phyloP scores from a whole-genome alignment of 2,888 invertebrate species.

The Heteromyza rotundicornis region DNA sequence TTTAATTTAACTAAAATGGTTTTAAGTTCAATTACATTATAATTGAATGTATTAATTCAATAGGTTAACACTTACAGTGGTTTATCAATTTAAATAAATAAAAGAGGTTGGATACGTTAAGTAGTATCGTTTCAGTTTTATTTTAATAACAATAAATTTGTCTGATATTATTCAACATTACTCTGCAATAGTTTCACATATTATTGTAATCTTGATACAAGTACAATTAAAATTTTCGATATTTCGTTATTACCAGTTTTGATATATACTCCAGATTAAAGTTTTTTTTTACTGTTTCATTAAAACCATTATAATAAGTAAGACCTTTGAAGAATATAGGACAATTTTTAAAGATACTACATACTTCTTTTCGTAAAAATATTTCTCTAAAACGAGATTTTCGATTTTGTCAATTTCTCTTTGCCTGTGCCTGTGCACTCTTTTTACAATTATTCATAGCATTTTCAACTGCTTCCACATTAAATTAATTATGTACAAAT shows the following conservation, averaged over 20 bases:
- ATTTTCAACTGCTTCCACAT: background rate
- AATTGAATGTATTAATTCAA: background rate
- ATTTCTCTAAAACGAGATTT: constrained; percentile 43
- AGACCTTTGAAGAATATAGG: background rate
- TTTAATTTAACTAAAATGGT: background rate
- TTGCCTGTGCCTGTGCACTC: background rate
- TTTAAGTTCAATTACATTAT: background rate
- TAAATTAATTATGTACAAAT: too few species aligned
- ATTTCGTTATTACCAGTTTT: background rate
- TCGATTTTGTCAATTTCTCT: constrained; percentile 19
- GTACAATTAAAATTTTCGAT: background rate
- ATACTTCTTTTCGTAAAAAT: constrained; percentile 14
- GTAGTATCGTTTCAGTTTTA: background rate
- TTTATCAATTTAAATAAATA: background rate
- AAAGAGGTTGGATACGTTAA: background rate
- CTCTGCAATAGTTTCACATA: background rate
- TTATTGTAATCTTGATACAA: background rate
- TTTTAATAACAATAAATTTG: background rate
- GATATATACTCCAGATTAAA: too few species aligned
- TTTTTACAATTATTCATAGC: background rate
- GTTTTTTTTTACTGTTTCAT: background rate
- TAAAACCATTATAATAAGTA: background rate
- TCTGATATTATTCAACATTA: background rate
- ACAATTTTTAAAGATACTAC: background rate
- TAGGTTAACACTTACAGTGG: background rate